phyloP scores from a whole-genome alignment of 1,140 invertebrate species.

The Hestina assimilis region DNA sequence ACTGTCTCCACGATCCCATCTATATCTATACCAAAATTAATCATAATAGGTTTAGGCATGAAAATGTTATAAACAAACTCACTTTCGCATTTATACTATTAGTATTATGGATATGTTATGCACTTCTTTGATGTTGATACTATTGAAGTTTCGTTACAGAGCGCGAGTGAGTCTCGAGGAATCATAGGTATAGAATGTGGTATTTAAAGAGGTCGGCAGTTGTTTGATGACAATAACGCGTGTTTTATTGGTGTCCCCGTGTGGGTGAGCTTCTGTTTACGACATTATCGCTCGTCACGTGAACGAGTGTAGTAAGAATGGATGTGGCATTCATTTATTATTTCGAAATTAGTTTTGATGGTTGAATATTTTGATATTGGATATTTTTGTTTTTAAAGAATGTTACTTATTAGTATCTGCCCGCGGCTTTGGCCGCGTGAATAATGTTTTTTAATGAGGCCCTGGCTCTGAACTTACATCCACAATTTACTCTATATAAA shows the following conservation, averaged over 20 bases:
- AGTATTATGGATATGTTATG: no score
- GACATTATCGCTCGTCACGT: slow-evolving; percentile 38
- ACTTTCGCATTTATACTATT: no score
- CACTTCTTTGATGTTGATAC: slow-evolving; percentile 18
- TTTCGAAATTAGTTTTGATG: background rate
- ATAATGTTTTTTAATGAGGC: no score
- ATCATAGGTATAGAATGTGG: slow-evolving; percentile 4
- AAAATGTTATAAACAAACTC: no score
- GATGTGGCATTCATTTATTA: slow-evolving; percentile 31
- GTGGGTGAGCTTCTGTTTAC: slow-evolving; percentile 49
- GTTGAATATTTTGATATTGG: background rate
- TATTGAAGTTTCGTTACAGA: slow-evolving; percentile 4
- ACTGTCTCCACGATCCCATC: no score
- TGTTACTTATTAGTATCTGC: no score
- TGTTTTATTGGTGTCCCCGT: slow-evolving; percentile 47
- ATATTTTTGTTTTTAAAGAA: background rate
- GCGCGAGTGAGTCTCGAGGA: background rate
- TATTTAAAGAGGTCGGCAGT: slow-evolving; percentile 27
- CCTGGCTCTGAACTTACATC: no score
- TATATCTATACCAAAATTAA: no score
- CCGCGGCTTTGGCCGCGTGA: no score
- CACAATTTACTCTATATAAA: no score
- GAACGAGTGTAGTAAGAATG: slow-evolving; percentile 6
- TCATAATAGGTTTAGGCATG: no score
- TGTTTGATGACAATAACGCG: slow-evolving; percentile 56